These are phyloP conservation scores for Garrulus glandarius DNA, from an alignment of 2,797 vertebrate species.

Conservation along the genomic window DNA sequence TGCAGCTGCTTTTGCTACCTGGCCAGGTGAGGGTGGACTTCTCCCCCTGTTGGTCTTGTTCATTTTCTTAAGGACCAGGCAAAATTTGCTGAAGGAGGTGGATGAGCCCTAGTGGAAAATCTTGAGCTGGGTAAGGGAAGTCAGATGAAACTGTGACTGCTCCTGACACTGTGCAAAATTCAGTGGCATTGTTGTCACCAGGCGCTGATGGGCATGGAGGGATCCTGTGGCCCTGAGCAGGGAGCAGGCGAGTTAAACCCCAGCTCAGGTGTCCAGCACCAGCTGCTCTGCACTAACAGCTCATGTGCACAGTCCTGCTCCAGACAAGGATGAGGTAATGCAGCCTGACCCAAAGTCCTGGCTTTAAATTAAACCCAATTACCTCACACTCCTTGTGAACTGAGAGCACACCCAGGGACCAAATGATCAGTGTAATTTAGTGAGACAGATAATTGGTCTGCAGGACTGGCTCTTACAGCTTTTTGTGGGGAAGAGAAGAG, in stretches of 20 bases:
- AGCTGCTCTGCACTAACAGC: neutral
- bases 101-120: neutral
- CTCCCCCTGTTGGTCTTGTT: neutral
- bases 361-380: neutral
- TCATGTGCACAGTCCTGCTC: neutral
- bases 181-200: accelerated
- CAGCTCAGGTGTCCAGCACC: neutral
- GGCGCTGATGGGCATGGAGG: neutral
- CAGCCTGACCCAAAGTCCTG: neutral
- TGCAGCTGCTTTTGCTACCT: neutral
- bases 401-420: neutral
- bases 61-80: neutral
- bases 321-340: neutral
- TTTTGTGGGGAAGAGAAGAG: neutral
- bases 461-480: neutral
- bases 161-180: accelerated
- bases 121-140: too few species aligned
- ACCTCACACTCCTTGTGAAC: neutral
- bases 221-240: too few species aligned
- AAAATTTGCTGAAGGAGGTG: neutral
- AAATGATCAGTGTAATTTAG: neutral
- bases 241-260: neutral
- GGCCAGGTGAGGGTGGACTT: neutral
- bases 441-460: neutral
- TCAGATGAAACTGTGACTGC: neutral